Conservation (phyloP, 2,888 invertebrate genomes). For the Camponotus fellah region DNA sequence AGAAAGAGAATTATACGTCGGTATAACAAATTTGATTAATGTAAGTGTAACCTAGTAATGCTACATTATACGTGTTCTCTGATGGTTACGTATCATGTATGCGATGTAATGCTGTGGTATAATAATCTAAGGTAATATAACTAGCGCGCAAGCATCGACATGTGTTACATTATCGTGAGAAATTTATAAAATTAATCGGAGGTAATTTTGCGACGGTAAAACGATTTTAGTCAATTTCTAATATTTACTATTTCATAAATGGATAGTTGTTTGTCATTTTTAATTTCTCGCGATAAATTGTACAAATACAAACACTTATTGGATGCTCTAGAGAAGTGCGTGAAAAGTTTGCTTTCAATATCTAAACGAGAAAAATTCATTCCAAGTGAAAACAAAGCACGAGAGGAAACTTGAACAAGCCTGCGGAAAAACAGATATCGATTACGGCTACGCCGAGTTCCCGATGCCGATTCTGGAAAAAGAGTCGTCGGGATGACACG, state of each 20-base stretch:
- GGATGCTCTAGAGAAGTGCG: background rate
- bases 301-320: background rate
- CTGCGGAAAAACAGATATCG: constrained; percentile 22
- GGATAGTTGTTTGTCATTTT: background rate
- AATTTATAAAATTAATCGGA: constrained; percentile 7
- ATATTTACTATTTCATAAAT: background rate
- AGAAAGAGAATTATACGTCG: background rate
- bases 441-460: constrained; percentile 24
- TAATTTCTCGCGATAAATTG: background rate
- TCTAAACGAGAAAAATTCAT: background rate
- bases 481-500: constrained; percentile 45
- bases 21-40: constrained; percentile 19
- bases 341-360: background rate
- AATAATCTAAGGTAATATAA: constrained; percentile 16
- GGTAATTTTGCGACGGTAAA: background rate
- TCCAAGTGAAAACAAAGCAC: background rate
- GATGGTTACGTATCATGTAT: background rate
- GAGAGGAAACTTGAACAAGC: background rate
- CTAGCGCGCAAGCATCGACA: too few species aligned
- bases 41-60: background rate
- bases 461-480: constrained; percentile 15
- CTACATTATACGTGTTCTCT: background rate
- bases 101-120: background rate
- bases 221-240: background rate
- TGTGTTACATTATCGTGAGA: constrained; percentile 4